Conservation (phyloP, 2,888 invertebrate species). For the Melanchra persicariae region DNA sequence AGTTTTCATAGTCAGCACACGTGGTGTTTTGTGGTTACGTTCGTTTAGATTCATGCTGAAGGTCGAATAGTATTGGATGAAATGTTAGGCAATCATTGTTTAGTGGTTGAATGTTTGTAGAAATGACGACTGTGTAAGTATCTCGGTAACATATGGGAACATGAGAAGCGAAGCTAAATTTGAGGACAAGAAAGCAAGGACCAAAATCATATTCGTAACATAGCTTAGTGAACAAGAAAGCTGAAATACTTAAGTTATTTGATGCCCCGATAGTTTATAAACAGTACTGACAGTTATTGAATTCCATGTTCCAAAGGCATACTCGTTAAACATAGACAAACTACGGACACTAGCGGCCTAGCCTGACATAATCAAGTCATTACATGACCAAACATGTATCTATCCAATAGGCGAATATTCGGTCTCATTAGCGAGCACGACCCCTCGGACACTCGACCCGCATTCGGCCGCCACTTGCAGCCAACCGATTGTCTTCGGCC, state of each 20-base stretch:
- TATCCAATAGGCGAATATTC: neutral
- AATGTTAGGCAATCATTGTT: neutral
- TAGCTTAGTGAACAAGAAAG: neutral
- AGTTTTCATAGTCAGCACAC: conserved; percentile 34
- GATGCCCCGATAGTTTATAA: no score
- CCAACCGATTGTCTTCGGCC: conserved; percentile 48
- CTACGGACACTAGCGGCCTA: no score
- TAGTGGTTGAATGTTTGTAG: neutral
- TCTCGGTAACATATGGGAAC: no score
- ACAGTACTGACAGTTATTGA: no score
- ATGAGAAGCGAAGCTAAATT: neutral
- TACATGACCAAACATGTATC: neutral
- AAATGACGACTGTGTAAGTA: neutral
- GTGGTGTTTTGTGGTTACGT: conserved; percentile 12
- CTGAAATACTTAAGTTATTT: no score
- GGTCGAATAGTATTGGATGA: neutral
- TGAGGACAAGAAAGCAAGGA: neutral
- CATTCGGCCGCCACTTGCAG: conserved; percentile 34
- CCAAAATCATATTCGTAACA: neutral
- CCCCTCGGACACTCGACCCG: conserved; percentile 34
- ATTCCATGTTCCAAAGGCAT: no score
- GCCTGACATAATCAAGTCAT: neutral
- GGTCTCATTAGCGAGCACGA: conserved; percentile 31
- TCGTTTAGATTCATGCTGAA: conserved; percentile 5
- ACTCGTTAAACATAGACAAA: no score